Evolutionary conservation across 2,888 invertebrate genomes (phyloP).

Genomic region (Dendrolimus houi): DNA sequence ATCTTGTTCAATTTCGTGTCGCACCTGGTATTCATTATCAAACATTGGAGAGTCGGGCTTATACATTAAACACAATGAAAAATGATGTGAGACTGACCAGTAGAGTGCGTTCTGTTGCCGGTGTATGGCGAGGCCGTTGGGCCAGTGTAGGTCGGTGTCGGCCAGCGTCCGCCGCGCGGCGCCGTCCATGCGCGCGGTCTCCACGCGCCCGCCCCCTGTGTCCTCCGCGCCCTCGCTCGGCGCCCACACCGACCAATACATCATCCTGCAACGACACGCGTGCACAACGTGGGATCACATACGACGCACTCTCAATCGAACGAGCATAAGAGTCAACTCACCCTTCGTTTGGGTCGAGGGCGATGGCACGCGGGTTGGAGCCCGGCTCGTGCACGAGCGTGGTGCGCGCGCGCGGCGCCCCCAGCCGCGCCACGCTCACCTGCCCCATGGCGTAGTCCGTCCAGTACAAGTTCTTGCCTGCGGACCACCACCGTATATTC

Average conservation of each 20-base stretch:
- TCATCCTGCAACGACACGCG: conserved; percentile 42
- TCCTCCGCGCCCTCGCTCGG: conserved; percentile 39
- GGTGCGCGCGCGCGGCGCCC: conserved; percentile 67
- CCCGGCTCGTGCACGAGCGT: conserved; percentile 77
- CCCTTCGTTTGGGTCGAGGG: conserved; percentile 81
- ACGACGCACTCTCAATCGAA: not conserved
- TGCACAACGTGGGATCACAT: not conserved
- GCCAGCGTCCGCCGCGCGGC: conserved; percentile 75
- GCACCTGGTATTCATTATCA: conserved; percentile 53
- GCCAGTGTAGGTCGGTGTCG: conserved; percentile 78
- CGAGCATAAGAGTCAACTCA: conserved; percentile 18
- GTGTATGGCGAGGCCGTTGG: conserved; percentile 80
- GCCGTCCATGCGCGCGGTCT: conserved; percentile 86
- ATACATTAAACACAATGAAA: no score
- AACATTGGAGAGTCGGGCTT: no score
- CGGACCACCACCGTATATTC: not conserved
- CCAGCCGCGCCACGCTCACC: conserved; percentile 81
- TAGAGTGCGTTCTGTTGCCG: conserved; percentile 33
- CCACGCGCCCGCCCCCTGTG: conserved; percentile 74
- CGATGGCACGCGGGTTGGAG: conserved; percentile 79
- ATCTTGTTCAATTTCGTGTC: conserved; percentile 83
- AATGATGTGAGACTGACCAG: conserved; percentile 24
- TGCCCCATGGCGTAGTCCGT: conserved; percentile 83
- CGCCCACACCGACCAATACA: conserved; percentile 90
- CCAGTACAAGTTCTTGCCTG: conserved; percentile 86